phyloP scores from a whole-genome alignment of 1,140 invertebrate species.

The Hyles euphorbiae region DNA sequence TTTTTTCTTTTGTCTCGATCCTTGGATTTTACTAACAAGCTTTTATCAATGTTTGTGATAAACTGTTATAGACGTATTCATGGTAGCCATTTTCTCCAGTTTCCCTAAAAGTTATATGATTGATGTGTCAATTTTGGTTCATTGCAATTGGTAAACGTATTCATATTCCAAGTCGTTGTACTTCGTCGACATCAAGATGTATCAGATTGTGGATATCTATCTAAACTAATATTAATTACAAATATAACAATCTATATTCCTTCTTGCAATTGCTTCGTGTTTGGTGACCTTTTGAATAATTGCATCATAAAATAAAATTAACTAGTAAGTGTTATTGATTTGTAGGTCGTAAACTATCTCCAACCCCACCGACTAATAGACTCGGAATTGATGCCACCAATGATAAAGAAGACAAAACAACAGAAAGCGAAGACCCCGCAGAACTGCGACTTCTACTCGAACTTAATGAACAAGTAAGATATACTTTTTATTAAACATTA shows the following conservation, averaged over 20 bases:
- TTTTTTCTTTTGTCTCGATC: constrained; percentile 10
- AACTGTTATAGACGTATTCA: constrained; percentile 41
- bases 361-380: constrained; percentile 78
- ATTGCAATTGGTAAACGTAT: no score
- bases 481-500: constrained; percentile 6
- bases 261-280: no score
- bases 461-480: constrained; percentile 85
- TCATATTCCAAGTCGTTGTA: no score
- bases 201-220: background rate
- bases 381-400: constrained; percentile 79
- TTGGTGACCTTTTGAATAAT: constrained; percentile 11
- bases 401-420: constrained; percentile 84
- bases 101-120: no score
- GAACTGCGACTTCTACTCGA: constrained; percentile 88
- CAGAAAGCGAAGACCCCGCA: constrained; percentile 85
- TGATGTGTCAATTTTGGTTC: no score
- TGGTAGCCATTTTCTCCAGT: constrained; percentile 78
- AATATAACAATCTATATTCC: no score
- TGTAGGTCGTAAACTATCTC: constrained; percentile 80
- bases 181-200: background rate
- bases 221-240: background rate
- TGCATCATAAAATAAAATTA: constrained; percentile 10
- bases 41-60: constrained; percentile 30
- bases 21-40: constrained; percentile 47
- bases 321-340: constrained; percentile 2